Conservation (phyloP, 2,797 vertebrate genomes). For the Eulemur mongoz region DNA sequence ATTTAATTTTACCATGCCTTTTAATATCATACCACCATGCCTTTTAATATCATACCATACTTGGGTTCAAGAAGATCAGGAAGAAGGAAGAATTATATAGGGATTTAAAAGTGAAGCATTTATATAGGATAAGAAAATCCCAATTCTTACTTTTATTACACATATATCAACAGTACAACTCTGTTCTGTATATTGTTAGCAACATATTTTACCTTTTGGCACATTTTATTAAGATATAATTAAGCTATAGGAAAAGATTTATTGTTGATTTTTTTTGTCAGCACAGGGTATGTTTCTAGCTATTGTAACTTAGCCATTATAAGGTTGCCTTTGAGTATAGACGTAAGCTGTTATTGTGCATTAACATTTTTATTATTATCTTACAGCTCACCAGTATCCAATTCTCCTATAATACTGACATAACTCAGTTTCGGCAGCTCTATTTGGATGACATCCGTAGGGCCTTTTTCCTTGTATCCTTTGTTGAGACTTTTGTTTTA, state of each 20-base stretch:
- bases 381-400: slow-evolving; percentile 90
- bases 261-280: neutral
- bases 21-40: slow-evolving; percentile 12
- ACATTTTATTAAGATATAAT: slow-evolving; percentile 70
- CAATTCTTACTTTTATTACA: neutral
- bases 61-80: slow-evolving; percentile 29
- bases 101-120: slow-evolving; percentile 9
- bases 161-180: neutral
- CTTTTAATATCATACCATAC: slow-evolving; percentile 43
- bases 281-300: neutral
- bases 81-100: neutral
- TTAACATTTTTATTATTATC: slow-evolving; percentile 69
- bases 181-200: slow-evolving; percentile 57
- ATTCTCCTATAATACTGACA: slow-evolving; percentile 90
- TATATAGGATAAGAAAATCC: neutral
- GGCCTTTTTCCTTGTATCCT: slow-evolving; percentile 98
- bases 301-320: neutral
- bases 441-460: slow-evolving; percentile 93
- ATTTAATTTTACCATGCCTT: slow-evolving; percentile 35
- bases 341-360: slow-evolving; percentile 7
- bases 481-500: slow-evolving; percentile 21
- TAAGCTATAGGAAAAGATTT: slow-evolving; percentile 62
- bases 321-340: slow-evolving; percentile 50
- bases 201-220: slow-evolving; percentile 63
- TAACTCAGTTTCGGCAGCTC: slow-evolving; percentile 91